These are phyloP conservation scores for Phyllotreta striolata DNA, from an alignment of 2,888 invertebrate genomes.

Conservation along the genomic window DNA sequence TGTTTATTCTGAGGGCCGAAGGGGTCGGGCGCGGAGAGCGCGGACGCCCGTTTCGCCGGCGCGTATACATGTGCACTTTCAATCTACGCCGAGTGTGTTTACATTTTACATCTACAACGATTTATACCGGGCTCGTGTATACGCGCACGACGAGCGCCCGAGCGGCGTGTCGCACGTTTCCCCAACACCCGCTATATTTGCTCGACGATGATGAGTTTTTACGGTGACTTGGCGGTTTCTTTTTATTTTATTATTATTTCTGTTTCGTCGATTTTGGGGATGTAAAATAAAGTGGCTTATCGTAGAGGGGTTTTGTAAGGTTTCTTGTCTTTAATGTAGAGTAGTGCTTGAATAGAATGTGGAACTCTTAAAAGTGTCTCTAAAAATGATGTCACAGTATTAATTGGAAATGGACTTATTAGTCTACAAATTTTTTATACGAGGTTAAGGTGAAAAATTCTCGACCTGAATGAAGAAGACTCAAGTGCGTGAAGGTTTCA, in stretches of 20 bases:
- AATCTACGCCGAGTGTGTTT: constrained; percentile 60
- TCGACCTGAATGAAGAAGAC: no score
- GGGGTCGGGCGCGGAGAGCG: constrained; percentile 12
- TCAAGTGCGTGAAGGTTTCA: no score
- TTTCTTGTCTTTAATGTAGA: no score
- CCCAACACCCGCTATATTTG: constrained; percentile 18
- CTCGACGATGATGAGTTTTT: constrained; percentile 5
- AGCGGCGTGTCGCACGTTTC: constrained; percentile 31
- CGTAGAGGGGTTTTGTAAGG: no score
- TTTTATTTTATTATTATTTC: constrained; percentile 1
- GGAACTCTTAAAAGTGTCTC: no score
- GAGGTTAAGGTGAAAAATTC: no score
- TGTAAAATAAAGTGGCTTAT: no score
- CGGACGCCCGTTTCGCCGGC: constrained; percentile 13
- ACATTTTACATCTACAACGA: constrained; percentile 56
- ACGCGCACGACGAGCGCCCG: constrained; percentile 16
- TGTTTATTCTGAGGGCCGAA: constrained; percentile 59
- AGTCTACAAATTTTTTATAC: no score
- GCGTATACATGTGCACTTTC: constrained; percentile 56
- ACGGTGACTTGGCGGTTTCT: constrained; percentile 10
- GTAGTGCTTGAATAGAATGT: no score
- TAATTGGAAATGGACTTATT: no score
- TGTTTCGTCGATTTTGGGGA: not conserved
- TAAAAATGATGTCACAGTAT: no score
- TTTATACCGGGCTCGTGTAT: constrained; percentile 37